Base-by-base conservation (phyloP, 1,140 invertebrate genomes). In the Macrobrachium rosenbergii region DNA sequence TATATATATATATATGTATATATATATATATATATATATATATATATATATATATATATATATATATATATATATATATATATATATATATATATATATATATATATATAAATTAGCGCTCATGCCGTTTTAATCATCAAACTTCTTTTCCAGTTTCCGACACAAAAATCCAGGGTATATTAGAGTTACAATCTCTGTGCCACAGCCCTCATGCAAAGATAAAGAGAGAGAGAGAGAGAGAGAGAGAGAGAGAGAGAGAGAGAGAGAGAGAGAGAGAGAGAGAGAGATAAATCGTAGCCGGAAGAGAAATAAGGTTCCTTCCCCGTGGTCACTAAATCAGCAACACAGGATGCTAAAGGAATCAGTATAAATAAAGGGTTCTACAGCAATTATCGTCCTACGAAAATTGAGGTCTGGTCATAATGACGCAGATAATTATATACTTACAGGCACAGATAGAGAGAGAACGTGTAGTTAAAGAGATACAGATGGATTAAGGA, bases 61-160 rank as follows among this genome's bases (percentile, higher is more conserved):
- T 69, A 69, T 69, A 69, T 69, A 69, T 69, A 69, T 69, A 69
- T 69, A 69, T 69, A 72, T 72, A 72, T 72, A n/a, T 72, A 72
- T 72, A 72, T 72, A 72, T 72, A 72, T 72, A 72, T 72, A 72
- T 72, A 72, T 72, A 72, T 72, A 72, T 72, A 72, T 72, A 72
- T 72, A 72, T 72, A 72, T 72, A 72, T 67, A 67, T 67, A 67
- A 21, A 10, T 67, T 21, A 21, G 28, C 28, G 2, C 2, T 28
- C 28, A 2, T 21, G 2, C 16, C 63, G 2, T 19, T 64, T n/a
- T 75, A 21, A 2, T n/a, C 28, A 21, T 75, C 28, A 75, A 16
- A 17, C 2, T 75, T 21, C 2, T 75, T 75, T 17, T 75, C 28
- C 28, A 75, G 6, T 75, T 75, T n/a, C 6, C 19, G 2, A 21